Evolutionary conservation across 1,140 invertebrate species (phyloP), one percentile per base, ranked within the genome.

Genomic region (Drosophila nikananu): DNA sequence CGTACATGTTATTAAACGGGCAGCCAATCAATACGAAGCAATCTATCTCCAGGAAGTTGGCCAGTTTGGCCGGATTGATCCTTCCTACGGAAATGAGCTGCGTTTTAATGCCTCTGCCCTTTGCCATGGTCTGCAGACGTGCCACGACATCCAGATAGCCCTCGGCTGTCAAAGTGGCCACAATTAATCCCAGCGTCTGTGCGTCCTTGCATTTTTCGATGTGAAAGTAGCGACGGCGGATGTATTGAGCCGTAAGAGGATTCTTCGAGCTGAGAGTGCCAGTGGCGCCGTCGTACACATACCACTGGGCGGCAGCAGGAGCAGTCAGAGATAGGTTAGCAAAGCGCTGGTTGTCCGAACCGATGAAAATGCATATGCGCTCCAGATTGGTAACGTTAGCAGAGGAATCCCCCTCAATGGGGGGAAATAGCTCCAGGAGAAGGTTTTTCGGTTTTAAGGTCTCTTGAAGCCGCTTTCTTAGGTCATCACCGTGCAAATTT

Each of bases 1-100:
- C 96, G 77, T 97, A 96, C 49, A 98, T 93, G 70, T 96, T 95
- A 93, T 96, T 98, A 93, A 99, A 97, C 17, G 97, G 95, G 93
- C 98, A 99, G 1, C 97, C 95, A 76, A 99, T 96, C 55, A 98
- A 94, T 5, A 99, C 96, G 94, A 97, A 99, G 51, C 97, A 95
- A 92, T 99, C 98, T 57, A 99, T 96, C 95, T 97, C 94, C 61
- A 95, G 95, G 77, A 92, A 92, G 94, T 99, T 99, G 1, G 98
- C 98, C 62, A 99, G 93, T 93, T 99, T 99, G 2, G 97, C 95
- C 46, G 96, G 95, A 94, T 98, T 99, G 19, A 98, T 96, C 93
- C 98, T 98, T 4, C 98, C 98, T 59, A 99, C 96, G 35, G 97
- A 97, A 49, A 99, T 95, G n/a, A 97, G 96, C 84, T 99, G 99